Evolutionary conservation across 2,113 vertebrate species (phyloP).

Genomic region (Callopanchax toddi): DNA sequence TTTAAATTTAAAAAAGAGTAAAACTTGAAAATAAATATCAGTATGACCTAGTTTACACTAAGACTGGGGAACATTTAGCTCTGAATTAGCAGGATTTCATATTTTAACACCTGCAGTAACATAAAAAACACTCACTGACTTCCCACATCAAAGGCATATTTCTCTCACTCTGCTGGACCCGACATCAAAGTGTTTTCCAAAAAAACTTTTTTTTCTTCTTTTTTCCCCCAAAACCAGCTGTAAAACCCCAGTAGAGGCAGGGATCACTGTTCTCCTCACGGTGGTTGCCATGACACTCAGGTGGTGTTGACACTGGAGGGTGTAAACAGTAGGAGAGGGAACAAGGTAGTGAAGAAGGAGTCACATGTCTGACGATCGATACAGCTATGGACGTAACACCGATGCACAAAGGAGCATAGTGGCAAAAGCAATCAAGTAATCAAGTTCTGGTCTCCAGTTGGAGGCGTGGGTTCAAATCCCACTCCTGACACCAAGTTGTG

Average conservation of each 20-base stretch:
- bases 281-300: conserved; percentile 59
- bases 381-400: too few relatives aligned
- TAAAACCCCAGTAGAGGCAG: conserved; percentile 44
- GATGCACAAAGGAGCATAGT: too few relatives aligned
- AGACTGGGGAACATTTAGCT: too few relatives aligned
- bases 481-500: too few relatives aligned
- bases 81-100: conserved; percentile 30
- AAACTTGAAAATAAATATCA: too few relatives aligned
- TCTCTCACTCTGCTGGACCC: conserved; percentile 49
- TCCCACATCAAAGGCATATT: conserved; percentile 65
- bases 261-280: conserved; percentile 1
- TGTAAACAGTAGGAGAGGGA: conserved; percentile 60
- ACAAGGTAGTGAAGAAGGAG: conserved; percentile 36
- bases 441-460: too few relatives aligned
- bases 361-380: too few relatives aligned
- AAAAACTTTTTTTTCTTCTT: conserved; percentile 2
- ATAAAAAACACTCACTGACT: conserved; percentile 24
- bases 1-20: neutral
- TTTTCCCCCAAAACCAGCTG: conserved; percentile 40
- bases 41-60: too few relatives aligned
- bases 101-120: conserved; percentile 55
- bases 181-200: conserved; percentile 49
- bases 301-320: conserved; percentile 65
- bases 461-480: too few relatives aligned
- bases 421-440: too few relatives aligned